phyloP scores from a whole-genome alignment of 2,113 vertebrate species.

The Chlorodrepanis virens region DNA sequence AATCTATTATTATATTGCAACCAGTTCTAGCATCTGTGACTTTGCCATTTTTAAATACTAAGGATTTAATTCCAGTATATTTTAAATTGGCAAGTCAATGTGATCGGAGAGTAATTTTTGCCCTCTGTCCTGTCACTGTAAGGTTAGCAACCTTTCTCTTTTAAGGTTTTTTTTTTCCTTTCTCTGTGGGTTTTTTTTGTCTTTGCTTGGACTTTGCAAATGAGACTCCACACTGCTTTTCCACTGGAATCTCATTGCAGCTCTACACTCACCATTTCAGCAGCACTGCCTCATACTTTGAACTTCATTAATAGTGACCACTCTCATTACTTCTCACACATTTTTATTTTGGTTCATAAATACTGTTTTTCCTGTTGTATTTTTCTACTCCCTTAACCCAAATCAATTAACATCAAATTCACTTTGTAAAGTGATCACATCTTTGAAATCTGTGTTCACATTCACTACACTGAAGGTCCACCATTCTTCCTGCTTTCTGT shows the following conservation, averaged over 20 bases:
- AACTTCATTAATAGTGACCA: neutral
- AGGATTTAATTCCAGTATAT: neutral
- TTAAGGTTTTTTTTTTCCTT: accelerated
- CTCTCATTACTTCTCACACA: neutral
- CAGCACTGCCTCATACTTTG: neutral
- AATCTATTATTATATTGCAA: neutral
- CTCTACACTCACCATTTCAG: neutral
- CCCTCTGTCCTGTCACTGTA: neutral
- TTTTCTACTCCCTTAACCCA: neutral
- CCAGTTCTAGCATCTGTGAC: neutral
- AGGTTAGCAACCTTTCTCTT: neutral
- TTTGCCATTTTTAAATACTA: neutral
- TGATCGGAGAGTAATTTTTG: neutral
- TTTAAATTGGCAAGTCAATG: neutral
- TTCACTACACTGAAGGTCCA: neutral
- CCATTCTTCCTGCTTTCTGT: neutral
- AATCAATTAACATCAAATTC: neutral
- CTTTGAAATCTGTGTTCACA: neutral
- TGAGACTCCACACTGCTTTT: neutral
- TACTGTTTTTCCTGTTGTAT: neutral
- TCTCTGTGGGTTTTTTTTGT: neutral
- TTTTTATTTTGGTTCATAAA: neutral
- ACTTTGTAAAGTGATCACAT: neutral
- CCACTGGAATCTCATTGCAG: neutral
- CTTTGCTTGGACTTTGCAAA: neutral